Evolutionary conservation across 2,113 vertebrate genomes (phyloP), one percentile per base, ranked within the genome.

Genomic region (Myrmecobius fasciatus): DNA sequence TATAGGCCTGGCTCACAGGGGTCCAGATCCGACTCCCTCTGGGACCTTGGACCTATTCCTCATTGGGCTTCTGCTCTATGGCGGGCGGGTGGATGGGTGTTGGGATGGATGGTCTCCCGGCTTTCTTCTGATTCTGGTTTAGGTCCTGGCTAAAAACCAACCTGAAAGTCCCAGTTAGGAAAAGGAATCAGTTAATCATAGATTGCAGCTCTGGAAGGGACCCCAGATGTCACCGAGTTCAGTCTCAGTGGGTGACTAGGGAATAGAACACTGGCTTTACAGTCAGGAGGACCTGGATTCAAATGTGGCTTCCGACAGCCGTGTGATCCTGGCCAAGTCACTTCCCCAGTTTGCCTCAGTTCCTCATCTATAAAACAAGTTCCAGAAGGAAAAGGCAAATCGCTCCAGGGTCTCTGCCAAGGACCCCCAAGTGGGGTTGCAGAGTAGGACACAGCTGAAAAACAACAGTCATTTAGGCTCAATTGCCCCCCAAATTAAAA

Each of bases 191-290:
- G 67, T 83, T 20, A 75, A 36, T 75, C 36, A 83, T 8, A 83
- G n/a, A n/a, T 17, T 24, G 6, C 20, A 83, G 17, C 14, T 83
- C 67, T n/a, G 36, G n/a, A 43, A 83, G 20, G 6, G 17, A 43
- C n/a, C n/a, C n/a, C 24, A 8, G 6, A 83, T 3, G 7, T 43
- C 36, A 22, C 0, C 9, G n/a, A 83, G 60, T n/a, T 20, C 31
- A 75, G 17, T n/a, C 2, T 8, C 31, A 17, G 31, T 3, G 56
- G 31, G 12, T 4, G 17, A 1, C 14, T 1, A 17, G 1, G 12
- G 56, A 31, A 36, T 36, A 67, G 31, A 14, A 0, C 60, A 17
- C 31, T 36, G 60, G 60, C 31, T 31, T 11, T 36, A 4, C 12
- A 14, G 60, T 67, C 56, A 67, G 56, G 31, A 67, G 56, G 31